phyloP scores from a whole-genome alignment of 2,888 invertebrate species.

The Buathra laborator region DNA sequence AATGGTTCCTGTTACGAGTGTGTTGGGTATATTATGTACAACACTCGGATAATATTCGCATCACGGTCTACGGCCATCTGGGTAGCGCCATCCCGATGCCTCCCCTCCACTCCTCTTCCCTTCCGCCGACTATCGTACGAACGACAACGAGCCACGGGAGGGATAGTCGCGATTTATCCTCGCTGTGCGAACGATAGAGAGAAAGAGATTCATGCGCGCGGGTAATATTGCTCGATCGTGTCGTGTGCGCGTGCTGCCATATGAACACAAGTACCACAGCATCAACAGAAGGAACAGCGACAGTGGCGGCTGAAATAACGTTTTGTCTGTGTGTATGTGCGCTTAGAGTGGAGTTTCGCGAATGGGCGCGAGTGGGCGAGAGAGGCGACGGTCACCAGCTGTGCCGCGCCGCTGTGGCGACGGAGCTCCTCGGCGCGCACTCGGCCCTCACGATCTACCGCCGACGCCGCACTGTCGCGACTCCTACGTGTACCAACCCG shows the following conservation, averaged over 20 bases:
- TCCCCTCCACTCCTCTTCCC: constrained; percentile 6
- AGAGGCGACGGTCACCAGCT: constrained; percentile 77
- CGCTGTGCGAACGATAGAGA: constrained; percentile 21
- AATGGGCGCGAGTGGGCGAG: constrained; percentile 72
- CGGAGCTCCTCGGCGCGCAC: constrained; percentile 53
- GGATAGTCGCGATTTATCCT: constrained; percentile 24
- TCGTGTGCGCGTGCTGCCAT: constrained; percentile 51
- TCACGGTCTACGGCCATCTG: constrained; percentile 65
- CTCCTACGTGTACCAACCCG: constrained; percentile 65
- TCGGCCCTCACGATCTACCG: constrained; percentile 67
- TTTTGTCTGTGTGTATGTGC: constrained; percentile 49
- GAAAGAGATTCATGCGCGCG: constrained; percentile 30
- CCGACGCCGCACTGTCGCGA: constrained; percentile 73
- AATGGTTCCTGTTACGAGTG: constrained; percentile 18
- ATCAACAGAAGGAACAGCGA: constrained; percentile 53
- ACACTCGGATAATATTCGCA: constrained; percentile 55
- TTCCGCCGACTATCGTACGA: constrained; percentile 13
- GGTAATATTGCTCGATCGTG: constrained; percentile 20
- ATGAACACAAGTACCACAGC: constrained; percentile 27
- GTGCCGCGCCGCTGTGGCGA: constrained; percentile 73
- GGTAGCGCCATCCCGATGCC: constrained; percentile 59
- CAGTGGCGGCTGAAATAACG: constrained; percentile 46
- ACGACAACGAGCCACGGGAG: constrained; percentile 6
- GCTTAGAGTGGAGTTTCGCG: constrained; percentile 59
- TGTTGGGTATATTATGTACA: constrained; percentile 8